Evolutionary conservation across 2,888 invertebrate species (phyloP).

Genomic region (Agriopis aurantiaria): DNA sequence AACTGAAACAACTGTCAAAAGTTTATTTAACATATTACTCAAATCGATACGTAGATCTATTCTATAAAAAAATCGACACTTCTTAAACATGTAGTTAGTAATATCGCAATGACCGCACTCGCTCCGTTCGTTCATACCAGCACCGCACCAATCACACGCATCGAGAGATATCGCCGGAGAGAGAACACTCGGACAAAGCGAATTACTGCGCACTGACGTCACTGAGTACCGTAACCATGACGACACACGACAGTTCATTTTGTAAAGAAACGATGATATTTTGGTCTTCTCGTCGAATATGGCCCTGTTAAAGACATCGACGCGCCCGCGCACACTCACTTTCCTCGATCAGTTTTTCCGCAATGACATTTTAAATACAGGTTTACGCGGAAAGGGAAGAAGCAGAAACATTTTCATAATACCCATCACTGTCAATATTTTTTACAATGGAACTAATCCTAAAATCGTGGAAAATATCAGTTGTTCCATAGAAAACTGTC

Average conservation of each 20-base stretch:
- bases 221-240: slow-evolving; percentile 21
- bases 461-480: no score
- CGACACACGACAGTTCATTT: slow-evolving; percentile 7
- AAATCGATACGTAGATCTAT: background rate
- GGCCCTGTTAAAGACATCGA: slow-evolving; percentile 14
- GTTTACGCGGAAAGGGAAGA: no score
- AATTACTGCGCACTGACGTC: slow-evolving; percentile 19
- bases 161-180: slow-evolving; percentile 20
- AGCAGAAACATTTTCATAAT: no score
- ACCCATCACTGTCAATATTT: no score
- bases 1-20: background rate
- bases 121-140: background rate
- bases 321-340: background rate
- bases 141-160: slow-evolving; percentile 14
- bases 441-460: no score
- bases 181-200: slow-evolving; percentile 21
- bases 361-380: no score
- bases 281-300: background rate
- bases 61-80: background rate
- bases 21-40: background rate
- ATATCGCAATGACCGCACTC: background rate
- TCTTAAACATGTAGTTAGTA: background rate
- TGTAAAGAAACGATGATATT: background rate
- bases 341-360: no score
- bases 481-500: no score